Percentiles rank a stretch among this genome's conserved stretches.
Conservation (phyloP, 2,113 vertebrate species). For the Terrapene triunguis region DNA sequence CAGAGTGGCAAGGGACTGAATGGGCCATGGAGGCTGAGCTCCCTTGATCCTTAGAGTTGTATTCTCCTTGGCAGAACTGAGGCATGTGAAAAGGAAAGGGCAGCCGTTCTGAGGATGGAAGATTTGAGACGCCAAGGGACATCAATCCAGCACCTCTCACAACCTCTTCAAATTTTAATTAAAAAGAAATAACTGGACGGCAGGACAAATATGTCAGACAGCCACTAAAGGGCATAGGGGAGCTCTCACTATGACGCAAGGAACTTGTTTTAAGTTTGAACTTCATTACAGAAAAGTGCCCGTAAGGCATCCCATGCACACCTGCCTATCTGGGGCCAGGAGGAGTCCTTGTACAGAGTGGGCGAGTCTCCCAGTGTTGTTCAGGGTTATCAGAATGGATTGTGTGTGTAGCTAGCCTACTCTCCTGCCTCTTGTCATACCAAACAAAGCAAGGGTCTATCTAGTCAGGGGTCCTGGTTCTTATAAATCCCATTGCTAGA, state of each 20-base stretch:
- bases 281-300: background rate
- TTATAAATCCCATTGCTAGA: background rate
- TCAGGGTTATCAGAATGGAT: background rate
- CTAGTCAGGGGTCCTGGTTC: rapidly evolving
- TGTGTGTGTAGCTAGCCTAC: background rate
- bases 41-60: background rate
- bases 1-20: background rate
- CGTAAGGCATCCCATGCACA: background rate
- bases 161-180: background rate
- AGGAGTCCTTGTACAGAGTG: rapidly evolving
- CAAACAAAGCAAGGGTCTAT: background rate
- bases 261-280: background rate
- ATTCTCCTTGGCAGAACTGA: background rate
- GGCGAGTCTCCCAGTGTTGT: background rate
- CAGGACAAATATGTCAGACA: background rate
- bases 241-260: background rate
- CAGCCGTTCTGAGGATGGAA: background rate
- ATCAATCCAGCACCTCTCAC: background rate
- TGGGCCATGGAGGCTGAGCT: background rate
- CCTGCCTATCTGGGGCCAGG: background rate
- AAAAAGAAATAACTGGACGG: background rate
- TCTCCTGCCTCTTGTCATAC: background rate
- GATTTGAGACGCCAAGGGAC: background rate
- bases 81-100: background rate
- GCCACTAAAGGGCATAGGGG: background rate